Evolutionary conservation across 2,888 invertebrate species (phyloP).

Genomic region (Platypus cylindrus): DNA sequence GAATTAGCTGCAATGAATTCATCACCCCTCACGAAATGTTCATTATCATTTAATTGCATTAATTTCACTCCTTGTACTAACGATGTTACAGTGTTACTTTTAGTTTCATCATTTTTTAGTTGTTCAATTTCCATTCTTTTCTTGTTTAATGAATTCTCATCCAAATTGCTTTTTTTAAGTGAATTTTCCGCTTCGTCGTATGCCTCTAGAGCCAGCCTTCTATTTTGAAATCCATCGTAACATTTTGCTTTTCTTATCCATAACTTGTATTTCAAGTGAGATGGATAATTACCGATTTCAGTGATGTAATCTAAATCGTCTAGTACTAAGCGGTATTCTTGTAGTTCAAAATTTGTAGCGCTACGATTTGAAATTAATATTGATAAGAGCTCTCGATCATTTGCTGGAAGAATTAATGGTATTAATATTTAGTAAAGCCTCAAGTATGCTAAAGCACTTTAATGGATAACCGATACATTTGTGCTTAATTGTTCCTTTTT

Average conservation of each 20-base stretch:
- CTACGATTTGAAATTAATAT: conserved; percentile 70
- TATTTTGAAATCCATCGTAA: conserved; percentile 52
- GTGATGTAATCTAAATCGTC: conserved; percentile 59
- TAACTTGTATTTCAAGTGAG: conserved; percentile 60
- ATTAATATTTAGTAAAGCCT: background rate
- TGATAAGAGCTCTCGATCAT: conserved; percentile 41
- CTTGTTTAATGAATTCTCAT: conserved; percentile 34
- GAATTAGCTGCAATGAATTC: conserved; percentile 42
- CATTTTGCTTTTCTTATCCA: conserved; percentile 63
- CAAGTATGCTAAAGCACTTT: too few species aligned
- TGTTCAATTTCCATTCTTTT: conserved; percentile 24
- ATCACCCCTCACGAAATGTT: conserved; percentile 38
- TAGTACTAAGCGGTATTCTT: conserved; percentile 52
- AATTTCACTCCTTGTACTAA: conserved; percentile 44
- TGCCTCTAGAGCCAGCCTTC: conserved; percentile 48
- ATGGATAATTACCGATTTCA: conserved; percentile 51
- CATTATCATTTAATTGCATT: conserved; percentile 35
- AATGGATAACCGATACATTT: too few species aligned
- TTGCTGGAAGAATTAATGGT: conserved; percentile 31
- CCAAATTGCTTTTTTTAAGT: conserved; percentile 52
- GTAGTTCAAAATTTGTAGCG: conserved; percentile 62
- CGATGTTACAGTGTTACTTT: conserved; percentile 38
- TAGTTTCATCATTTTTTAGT: conserved; percentile 12
- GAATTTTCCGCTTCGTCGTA: conserved; percentile 55
- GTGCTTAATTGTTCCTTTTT: background rate